phyloP scores from a whole-genome alignment of 2,797 vertebrate species.

The Huso huso region DNA sequence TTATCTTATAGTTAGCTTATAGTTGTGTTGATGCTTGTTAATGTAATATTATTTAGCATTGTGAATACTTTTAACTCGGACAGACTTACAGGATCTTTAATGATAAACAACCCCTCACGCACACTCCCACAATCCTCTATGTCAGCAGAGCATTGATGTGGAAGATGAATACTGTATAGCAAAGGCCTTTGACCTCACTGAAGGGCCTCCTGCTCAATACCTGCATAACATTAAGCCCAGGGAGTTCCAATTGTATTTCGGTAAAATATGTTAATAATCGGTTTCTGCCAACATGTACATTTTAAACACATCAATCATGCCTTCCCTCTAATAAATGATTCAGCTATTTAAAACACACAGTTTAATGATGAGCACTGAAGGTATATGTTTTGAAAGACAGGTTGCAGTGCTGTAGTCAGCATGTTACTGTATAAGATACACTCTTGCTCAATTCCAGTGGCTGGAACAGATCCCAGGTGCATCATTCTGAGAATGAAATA shows the following conservation, averaged over 20 bases:
- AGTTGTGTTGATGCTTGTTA: too few relatives aligned
- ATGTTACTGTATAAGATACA: slow-evolving; percentile 56
- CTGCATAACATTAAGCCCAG: background rate
- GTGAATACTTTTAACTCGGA: too few relatives aligned
- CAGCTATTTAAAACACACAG: slow-evolving; percentile 56
- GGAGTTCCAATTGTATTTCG: slow-evolving; percentile 20
- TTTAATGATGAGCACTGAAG: slow-evolving; percentile 50
- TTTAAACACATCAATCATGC: slow-evolving; percentile 57
- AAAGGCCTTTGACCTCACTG: background rate
- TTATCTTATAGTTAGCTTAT: too few relatives aligned
- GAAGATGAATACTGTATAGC: too few relatives aligned
- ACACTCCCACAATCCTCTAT: too few relatives aligned
- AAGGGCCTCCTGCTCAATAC: background rate
- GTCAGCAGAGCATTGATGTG: too few relatives aligned
- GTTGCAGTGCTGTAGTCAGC: slow-evolving; percentile 46
- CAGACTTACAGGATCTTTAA: too few relatives aligned
- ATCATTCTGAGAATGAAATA: slow-evolving; percentile 34
- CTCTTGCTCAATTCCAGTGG: slow-evolving; percentile 59
- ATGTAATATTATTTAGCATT: too few relatives aligned
- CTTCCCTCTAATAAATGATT: slow-evolving; percentile 64
- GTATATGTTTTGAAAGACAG: slow-evolving; percentile 47
- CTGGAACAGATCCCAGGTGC: slow-evolving; percentile 49
- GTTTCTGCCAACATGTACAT: slow-evolving; percentile 43
- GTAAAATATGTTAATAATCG: slow-evolving; percentile 25
- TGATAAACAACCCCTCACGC: too few relatives aligned